Conservation (phyloP, 2,888 invertebrate species). For the Sarcophaga rosellei region DNA sequence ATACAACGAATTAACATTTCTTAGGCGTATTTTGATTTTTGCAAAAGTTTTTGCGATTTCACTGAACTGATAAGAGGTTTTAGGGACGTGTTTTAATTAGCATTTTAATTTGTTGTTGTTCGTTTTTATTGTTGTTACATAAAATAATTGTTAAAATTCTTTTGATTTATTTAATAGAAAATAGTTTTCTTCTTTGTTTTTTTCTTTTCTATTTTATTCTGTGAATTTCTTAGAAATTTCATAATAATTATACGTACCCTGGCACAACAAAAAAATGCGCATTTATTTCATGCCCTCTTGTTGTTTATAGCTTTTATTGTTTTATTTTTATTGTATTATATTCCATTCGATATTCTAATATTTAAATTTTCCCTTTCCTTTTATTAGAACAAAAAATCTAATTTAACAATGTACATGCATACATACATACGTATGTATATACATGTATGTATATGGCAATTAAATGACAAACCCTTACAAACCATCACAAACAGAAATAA, state of each 20-base stretch:
- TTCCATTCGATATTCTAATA: constrained; percentile 7
- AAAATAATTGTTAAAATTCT: constrained; percentile 20
- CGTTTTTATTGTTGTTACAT: constrained; percentile 6
- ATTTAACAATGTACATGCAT: not conserved
- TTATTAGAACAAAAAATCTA: not conserved
- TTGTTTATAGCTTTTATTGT: not conserved
- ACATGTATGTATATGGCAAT: not conserved
- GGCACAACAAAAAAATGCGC: not conserved
- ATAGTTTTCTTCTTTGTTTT: not conserved
- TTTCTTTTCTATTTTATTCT: not conserved
- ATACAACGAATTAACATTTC: constrained; percentile 23
- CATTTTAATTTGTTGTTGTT: constrained; percentile 15
- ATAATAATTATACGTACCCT: constrained; percentile 47
- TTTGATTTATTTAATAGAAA: not conserved
- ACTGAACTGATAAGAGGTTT: constrained; percentile 27
- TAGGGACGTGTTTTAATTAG: constrained; percentile 39
- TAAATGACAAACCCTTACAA: not conserved
- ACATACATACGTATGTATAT: too few relatives aligned
- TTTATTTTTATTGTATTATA: not conserved
- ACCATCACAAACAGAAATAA: not conserved
- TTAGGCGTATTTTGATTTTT: constrained; percentile 11
- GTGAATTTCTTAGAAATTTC: constrained; percentile 33
- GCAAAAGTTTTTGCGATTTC: constrained; percentile 26
- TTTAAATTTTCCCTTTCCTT: constrained; percentile 8
- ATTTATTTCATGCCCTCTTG: not conserved